phyloP scores from a whole-genome alignment of 2,888 invertebrate species.

The Punctoribates punctum region DNA sequence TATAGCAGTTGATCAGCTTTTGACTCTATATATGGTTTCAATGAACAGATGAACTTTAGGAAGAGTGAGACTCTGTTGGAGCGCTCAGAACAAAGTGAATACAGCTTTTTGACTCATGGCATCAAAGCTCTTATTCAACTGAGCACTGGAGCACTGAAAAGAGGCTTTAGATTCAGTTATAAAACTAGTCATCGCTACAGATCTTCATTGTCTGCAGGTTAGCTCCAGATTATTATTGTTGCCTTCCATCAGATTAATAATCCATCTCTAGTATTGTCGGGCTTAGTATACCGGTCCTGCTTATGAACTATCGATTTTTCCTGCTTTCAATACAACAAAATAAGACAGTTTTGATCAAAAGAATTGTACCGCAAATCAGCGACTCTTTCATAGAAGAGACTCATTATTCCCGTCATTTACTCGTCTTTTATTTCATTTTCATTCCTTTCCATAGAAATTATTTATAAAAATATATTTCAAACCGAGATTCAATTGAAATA shows the following conservation, averaged over 20 bases:
- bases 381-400: neutral
- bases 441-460: too few species aligned
- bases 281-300: conserved; percentile 12
- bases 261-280: conserved; percentile 22
- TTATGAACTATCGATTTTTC: neutral
- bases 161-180: conserved; percentile 4
- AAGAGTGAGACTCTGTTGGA: conserved; percentile 1
- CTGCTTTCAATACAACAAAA: neutral
- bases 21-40: conserved; percentile 10
- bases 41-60: conserved; percentile 26
- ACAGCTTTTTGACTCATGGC: conserved; percentile 35
- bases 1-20: neutral
- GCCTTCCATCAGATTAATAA: conserved; percentile 28
- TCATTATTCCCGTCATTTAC: neutral
- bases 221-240: conserved; percentile 29
- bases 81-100: neutral
- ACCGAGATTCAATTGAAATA: too few species aligned
- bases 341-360: conserved; percentile 28
- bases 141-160: conserved; percentile 15
- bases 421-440: neutral
- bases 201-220: conserved; percentile 30
- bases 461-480: too few species aligned
- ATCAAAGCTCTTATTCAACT: neutral
- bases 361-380: conserved; percentile 28
- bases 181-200: conserved; percentile 11